Conservation (phyloP, 2,888 invertebrate genomes). For the Cancer borealis region DNA sequence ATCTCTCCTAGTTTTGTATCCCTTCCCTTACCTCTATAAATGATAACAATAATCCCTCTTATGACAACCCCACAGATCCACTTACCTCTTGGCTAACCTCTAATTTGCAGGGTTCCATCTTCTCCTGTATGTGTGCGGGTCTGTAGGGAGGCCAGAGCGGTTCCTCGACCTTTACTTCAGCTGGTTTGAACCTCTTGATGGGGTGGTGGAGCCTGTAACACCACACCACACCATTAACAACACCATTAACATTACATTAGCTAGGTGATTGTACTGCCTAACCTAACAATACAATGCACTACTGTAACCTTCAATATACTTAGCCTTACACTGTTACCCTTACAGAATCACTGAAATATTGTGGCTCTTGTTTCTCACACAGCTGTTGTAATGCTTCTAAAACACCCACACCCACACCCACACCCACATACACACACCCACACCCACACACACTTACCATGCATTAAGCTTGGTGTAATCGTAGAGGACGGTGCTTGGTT, state of each 20-base stretch:
- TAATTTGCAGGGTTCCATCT: conserved; percentile 80
- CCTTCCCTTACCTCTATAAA: no score
- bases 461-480: conserved; percentile 92
- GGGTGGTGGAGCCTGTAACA: conserved; percentile 89
- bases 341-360: no score
- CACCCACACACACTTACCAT: conserved; percentile 83
- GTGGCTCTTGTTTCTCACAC: no score
- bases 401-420: no score
- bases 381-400: no score
- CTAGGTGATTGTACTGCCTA: neutral
- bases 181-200: conserved; percentile 90
- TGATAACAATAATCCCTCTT: no score
- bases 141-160: conserved; percentile 77
- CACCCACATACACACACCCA: no score
- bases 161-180: conserved; percentile 77
- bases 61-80: no score
- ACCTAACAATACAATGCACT: neutral
- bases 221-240: neutral
- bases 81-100: conserved; percentile 80
- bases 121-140: conserved; percentile 75
- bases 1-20: no score
- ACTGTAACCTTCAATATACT: neutral
- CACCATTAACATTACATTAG: neutral
- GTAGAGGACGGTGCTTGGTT: conserved; percentile 84
- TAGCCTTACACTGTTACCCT: no score